Conservation (phyloP, 2,888 invertebrate genomes). For the Steinernema scapterisci region DNA sequence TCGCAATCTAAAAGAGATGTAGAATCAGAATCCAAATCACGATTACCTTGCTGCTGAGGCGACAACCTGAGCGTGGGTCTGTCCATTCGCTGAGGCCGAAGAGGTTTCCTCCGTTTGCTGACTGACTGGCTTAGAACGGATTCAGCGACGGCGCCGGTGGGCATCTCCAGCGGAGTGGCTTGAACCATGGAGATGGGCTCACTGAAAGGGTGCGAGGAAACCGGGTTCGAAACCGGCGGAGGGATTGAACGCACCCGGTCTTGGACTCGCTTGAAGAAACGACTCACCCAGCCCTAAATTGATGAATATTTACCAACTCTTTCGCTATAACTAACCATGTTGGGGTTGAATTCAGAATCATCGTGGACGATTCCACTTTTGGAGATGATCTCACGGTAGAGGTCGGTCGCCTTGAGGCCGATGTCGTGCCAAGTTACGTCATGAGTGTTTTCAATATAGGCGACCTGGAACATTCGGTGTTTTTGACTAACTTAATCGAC, state of each 20-base stretch:
- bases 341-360: neutral
- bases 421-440: conserved; percentile 29
- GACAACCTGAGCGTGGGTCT: neutral
- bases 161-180: conserved; percentile 15
- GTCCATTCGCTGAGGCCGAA: neutral
- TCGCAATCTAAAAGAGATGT: neutral
- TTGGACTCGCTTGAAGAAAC: conserved; percentile 16
- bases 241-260: neutral
- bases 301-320: neutral
- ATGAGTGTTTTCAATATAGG: conserved; percentile 21
- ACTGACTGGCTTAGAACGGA: conserved; percentile 6
- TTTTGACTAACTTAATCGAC: conserved; percentile 1
- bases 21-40: neutral
- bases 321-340: neutral
- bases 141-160: conserved; percentile 15
- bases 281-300: conserved; percentile 15
- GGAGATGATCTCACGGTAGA: neutral
- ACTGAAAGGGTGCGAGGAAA: neutral
- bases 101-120: conserved; percentile 12
- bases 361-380: neutral
- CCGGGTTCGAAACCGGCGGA: neutral
- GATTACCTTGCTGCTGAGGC: neutral
- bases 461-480: conserved; percentile 12
- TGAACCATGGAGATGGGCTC: conserved; percentile 25
- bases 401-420: conserved; percentile 20